Evolutionary conservation across 2,888 invertebrate species (phyloP).

Genomic region (Pogonocherus hispidulus): DNA sequence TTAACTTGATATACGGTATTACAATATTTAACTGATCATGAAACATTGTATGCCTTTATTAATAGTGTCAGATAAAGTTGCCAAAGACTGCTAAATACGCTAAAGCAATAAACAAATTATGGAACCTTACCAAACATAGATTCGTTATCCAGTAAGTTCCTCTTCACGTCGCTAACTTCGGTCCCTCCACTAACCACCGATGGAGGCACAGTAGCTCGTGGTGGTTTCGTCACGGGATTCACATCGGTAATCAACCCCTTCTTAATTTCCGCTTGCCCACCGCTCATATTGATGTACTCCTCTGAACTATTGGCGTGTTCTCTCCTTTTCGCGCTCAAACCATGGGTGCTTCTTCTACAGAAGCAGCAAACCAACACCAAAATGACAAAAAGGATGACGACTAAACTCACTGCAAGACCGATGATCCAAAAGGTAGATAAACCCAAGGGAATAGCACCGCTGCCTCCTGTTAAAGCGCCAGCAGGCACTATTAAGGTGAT

Average conservation of each 20-base stretch:
- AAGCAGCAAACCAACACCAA: constrained; percentile 66
- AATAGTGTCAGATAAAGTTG: too few relatives aligned
- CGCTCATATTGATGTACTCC: constrained; percentile 78
- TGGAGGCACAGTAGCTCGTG: constrained; percentile 82
- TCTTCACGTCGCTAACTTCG: constrained; percentile 86
- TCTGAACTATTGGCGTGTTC: constrained; percentile 60
- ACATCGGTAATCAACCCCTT: constrained; percentile 87
- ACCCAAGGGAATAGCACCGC: constrained; percentile 49
- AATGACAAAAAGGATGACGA: constrained; percentile 69
- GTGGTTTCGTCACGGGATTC: constrained; percentile 88
- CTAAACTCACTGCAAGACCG: constrained; percentile 69
- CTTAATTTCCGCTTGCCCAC: constrained; percentile 86
- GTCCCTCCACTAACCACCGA: constrained; percentile 81
- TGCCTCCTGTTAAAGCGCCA: constrained; percentile 50
- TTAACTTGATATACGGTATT: too few relatives aligned
- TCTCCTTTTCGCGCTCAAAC: constrained; percentile 56
- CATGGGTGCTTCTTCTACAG: constrained; percentile 59
- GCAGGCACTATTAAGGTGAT: constrained; percentile 73
- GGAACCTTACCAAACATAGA: constrained; percentile 76
- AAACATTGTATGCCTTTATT: too few relatives aligned
- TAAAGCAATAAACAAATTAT: too few relatives aligned
- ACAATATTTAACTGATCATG: too few relatives aligned
- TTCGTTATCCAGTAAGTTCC: constrained; percentile 85
- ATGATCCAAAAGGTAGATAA: constrained; percentile 69
- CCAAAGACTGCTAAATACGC: too few relatives aligned